Evolutionary conservation across 2,113 vertebrate genomes (phyloP).

Genomic region (Emydocephalus ijimae): DNA sequence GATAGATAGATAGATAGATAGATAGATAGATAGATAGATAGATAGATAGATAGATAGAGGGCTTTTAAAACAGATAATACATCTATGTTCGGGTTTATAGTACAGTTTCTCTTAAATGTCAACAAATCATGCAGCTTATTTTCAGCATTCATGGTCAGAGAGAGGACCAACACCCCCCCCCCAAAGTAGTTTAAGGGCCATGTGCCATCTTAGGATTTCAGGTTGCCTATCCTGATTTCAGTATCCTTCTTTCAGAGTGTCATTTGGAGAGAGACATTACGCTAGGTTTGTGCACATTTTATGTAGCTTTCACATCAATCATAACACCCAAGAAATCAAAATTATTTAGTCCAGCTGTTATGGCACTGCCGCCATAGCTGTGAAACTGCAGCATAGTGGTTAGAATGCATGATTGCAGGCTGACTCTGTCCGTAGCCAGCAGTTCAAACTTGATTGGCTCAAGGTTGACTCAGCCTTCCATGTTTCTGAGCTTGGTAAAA

Average conservation of each 20-base stretch:
- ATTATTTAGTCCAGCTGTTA: background rate
- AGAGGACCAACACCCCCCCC: background rate
- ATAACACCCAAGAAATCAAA: background rate
- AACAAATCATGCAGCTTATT: background rate
- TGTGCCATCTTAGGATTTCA: background rate
- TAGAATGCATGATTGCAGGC: background rate
- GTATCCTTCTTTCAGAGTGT: background rate
- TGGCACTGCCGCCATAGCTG: background rate
- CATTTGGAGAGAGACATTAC: background rate
- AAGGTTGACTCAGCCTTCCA: background rate
- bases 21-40: background rate
- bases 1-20: no score
- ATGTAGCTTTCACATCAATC: background rate
- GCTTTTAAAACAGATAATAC: background rate
- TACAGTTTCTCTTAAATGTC: background rate
- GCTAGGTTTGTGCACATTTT: background rate
- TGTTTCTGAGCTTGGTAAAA: background rate
- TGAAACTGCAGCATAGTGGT: background rate
- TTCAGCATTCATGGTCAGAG: background rate
- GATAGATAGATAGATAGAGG: no score
- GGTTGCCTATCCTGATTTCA: background rate
- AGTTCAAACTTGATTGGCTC: background rate
- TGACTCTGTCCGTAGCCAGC: background rate
- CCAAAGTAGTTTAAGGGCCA: background rate
- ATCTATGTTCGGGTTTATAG: background rate